Evolutionary conservation across 2,888 invertebrate species (phyloP).

Genomic region (Gandaritis pyraliata): DNA sequence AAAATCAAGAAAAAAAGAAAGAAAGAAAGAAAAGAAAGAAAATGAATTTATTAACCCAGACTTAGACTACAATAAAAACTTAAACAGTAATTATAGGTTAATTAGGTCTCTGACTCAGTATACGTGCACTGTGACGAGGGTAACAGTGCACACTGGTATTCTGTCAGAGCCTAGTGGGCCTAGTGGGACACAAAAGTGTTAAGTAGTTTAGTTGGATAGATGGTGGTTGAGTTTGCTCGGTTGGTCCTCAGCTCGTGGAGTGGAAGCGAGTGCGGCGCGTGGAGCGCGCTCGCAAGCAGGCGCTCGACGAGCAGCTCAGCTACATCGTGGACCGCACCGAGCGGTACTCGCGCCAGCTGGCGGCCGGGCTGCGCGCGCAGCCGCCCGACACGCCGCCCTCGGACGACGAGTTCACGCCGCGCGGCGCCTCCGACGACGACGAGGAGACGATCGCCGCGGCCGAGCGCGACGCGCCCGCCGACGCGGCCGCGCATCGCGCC

Average conservation of each 20-base stretch:
- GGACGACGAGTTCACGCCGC: constrained; percentile 92
- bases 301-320: constrained; percentile 97
- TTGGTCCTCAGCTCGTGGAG: constrained; percentile 89
- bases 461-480: constrained; percentile 86
- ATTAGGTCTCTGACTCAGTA: too few relatives aligned
- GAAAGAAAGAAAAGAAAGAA: too few relatives aligned
- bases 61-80: too few relatives aligned
- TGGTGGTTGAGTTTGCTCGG: too few relatives aligned
- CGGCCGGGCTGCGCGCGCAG: constrained; percentile 88
- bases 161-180: too few relatives aligned
- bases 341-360: constrained; percentile 96
- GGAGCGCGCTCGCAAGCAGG: constrained; percentile 97
- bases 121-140: too few relatives aligned
- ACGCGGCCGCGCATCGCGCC: constrained; percentile 83
- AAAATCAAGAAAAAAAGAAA: too few relatives aligned
- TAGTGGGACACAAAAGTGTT: too few relatives aligned
- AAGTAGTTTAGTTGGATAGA: too few relatives aligned
- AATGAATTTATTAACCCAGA: too few relatives aligned
- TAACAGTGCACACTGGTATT: too few relatives aligned
- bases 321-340: constrained; percentile 99
- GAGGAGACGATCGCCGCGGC: constrained; percentile 97
- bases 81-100: too few relatives aligned
- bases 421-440: constrained; percentile 90
- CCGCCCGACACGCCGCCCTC: constrained; percentile 54
- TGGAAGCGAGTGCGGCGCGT: constrained; percentile 96